Conservation (phyloP, 2,113 vertebrate species). For the Pseudolaguvia tuberculata region DNA sequence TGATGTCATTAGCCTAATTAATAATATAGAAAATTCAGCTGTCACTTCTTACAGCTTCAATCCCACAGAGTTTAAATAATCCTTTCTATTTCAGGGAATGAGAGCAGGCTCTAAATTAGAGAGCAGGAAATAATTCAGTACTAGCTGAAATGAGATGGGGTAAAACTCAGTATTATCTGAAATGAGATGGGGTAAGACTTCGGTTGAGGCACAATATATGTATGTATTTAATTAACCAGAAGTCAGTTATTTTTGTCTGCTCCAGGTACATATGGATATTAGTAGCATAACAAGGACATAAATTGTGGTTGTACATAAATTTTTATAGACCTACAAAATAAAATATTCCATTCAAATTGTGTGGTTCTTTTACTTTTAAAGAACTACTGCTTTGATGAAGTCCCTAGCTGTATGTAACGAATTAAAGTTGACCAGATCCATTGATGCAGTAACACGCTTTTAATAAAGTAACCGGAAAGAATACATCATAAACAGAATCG, state of each 20-base stretch:
- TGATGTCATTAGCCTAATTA: constrained; percentile 68
- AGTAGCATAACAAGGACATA: no score
- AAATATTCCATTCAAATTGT: no score
- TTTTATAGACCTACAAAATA: no score
- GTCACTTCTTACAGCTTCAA: constrained; percentile 51
- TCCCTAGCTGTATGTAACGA: no score
- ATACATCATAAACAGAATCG: no score
- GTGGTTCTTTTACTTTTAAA: no score
- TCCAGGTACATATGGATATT: neutral
- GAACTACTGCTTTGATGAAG: no score
- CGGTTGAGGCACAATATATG: neutral
- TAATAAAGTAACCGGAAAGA: no score
- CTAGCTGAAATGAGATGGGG: neutral
- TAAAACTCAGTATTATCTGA: neutral
- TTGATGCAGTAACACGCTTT: no score
- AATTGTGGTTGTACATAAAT: no score
- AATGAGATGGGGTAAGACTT: no score
- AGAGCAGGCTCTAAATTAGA: constrained; percentile 1
- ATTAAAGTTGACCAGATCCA: no score
- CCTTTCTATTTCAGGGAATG: constrained; percentile 50
- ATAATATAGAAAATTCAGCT: constrained; percentile 61
- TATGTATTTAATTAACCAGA: neutral
- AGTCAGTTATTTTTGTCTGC: neutral
- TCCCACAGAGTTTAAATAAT: constrained; percentile 36
- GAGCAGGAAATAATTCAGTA: constrained; percentile 1